Evolutionary conservation across 2,888 invertebrate species (phyloP).

Genomic region (Thelaira solivaga): DNA sequence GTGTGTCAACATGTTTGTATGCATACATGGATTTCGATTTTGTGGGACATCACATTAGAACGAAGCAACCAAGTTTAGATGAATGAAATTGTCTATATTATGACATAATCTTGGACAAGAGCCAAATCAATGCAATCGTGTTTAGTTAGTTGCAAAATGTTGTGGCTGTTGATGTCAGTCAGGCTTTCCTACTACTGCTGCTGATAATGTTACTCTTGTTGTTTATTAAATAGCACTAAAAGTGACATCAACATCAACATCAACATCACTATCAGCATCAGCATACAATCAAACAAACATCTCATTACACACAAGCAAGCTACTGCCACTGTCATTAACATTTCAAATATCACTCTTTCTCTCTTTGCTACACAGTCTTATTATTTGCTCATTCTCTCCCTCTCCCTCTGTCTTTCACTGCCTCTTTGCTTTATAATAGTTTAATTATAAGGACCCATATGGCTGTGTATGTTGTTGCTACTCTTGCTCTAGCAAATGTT

Average conservation of each 20-base stretch:
- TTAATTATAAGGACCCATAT: conserved; percentile 27
- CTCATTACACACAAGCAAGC: not conserved
- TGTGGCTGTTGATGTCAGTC: conserved; percentile 8
- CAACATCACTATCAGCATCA: not conserved
- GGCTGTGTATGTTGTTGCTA: not conserved
- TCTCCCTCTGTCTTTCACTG: not conserved
- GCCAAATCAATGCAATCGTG: conserved; percentile 45
- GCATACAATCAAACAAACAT: not conserved
- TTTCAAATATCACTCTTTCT: conserved; percentile 6
- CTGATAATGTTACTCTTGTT: not conserved
- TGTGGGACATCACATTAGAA: conserved; percentile 18
- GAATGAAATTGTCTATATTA: conserved; percentile 50
- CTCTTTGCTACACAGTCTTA: too few relatives aligned
- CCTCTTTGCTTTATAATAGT: conserved; percentile 3
- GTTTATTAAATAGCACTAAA: conserved; percentile 35
- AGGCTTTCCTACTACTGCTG: conserved; percentile 2
- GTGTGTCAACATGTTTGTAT: not conserved
- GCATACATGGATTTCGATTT: conserved; percentile 3
- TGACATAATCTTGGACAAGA: conserved; percentile 51
- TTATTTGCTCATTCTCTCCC: too few relatives aligned
- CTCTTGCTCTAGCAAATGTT: conserved; percentile 28
- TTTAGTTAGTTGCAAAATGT: conserved; percentile 26
- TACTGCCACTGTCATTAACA: conserved; percentile 38
- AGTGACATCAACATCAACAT: conserved; percentile 36
- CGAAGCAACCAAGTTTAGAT: conserved; percentile 8